These are phyloP conservation scores for Phenacoccus solenopsis DNA, from an alignment of 1,140 invertebrate species.

Conservation along the genomic window DNA sequence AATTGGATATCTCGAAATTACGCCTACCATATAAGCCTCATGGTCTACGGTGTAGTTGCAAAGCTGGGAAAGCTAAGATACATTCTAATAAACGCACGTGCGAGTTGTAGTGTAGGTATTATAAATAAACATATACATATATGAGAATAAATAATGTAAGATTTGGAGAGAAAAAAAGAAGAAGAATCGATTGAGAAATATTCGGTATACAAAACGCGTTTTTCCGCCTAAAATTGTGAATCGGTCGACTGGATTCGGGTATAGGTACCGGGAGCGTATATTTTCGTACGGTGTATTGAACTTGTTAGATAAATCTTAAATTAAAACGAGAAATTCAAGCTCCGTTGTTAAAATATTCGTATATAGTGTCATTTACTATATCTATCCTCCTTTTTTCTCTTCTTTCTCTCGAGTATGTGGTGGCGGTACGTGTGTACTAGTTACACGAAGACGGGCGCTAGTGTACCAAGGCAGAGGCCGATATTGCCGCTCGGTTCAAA, in stretches of 20 bases:
- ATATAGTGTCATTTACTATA: constrained; percentile 14
- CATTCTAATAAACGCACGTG: too few species aligned
- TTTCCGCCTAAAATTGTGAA: background rate
- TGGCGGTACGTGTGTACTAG: background rate
- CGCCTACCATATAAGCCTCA: too few species aligned
- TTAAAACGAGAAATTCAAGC: constrained; percentile 16
- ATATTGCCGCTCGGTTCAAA: constrained; percentile 6
- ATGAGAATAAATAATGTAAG: too few species aligned
- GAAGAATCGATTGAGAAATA: background rate
- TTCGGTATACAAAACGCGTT: background rate
- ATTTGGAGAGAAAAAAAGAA: too few species aligned
- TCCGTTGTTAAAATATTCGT: background rate
- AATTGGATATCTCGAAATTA: too few species aligned
- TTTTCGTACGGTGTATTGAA: constrained; percentile 15
- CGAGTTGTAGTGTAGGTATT: too few species aligned
- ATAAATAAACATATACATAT: too few species aligned
- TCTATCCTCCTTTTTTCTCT: background rate
- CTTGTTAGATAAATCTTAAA: constrained; percentile 16
- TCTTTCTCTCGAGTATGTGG: background rate
- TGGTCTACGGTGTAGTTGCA: too few species aligned
- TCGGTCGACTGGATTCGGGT: background rate
- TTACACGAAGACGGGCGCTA: background rate
- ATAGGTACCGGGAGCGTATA: background rate
- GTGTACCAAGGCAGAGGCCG: constrained; percentile 13
- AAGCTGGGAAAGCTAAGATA: too few species aligned